Evolutionary conservation across 1,140 invertebrate genomes (phyloP).

Genomic region (Leptonema lineaticorne): DNA sequence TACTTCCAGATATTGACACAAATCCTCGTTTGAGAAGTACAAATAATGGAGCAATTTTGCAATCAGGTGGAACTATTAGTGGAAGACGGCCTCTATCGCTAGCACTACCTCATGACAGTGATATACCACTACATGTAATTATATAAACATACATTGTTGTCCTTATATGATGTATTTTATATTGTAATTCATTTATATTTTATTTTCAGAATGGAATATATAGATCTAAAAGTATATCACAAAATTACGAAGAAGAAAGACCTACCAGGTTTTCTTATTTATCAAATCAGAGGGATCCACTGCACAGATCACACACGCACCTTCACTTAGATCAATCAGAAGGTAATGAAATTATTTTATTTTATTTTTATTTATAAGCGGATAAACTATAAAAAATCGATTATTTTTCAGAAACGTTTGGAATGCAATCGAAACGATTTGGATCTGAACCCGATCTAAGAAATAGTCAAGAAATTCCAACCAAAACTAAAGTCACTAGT

Average conservation of each 20-base stretch:
- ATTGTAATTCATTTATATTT: constrained; percentile 14
- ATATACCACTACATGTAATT: constrained; percentile 13
- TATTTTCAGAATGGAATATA: constrained; percentile 37
- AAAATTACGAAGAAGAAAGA: constrained; percentile 36
- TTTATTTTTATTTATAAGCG: neutral
- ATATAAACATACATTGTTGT: neutral
- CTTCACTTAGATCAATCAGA: constrained; percentile 45
- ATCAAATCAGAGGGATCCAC: constrained; percentile 48
- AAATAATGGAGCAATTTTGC: constrained; percentile 76
- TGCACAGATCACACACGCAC: constrained; percentile 54
- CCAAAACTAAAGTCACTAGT: constrained; percentile 43
- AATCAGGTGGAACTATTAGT: constrained; percentile 75
- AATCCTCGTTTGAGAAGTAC: constrained; percentile 67
- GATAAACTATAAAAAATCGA: too few relatives aligned
- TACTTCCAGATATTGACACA: constrained; percentile 65
- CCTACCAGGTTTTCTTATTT: constrained; percentile 36
- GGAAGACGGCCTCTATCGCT: constrained; percentile 56
- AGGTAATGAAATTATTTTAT: constrained; percentile 25
- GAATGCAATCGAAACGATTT: constrained; percentile 56
- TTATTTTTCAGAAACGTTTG: constrained; percentile 42
- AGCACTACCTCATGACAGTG: constrained; percentile 39
- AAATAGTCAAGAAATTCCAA: constrained; percentile 48
- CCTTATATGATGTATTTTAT: neutral
- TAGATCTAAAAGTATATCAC: constrained; percentile 38
- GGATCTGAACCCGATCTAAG: constrained; percentile 73